Base-by-base conservation (phyloP, 1,140 invertebrate genomes). In the Vanessa tameamea region DNA sequence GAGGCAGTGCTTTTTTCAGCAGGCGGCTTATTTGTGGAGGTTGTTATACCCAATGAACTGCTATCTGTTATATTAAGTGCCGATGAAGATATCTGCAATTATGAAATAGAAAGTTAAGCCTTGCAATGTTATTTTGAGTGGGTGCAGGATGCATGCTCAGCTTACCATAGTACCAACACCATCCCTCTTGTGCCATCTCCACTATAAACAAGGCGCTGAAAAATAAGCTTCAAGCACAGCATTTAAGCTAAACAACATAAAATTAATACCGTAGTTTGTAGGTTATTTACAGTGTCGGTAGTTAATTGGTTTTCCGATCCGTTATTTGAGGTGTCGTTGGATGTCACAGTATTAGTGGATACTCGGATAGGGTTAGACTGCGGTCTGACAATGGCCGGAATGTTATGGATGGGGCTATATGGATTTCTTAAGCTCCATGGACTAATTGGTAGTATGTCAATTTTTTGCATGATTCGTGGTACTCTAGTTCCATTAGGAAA, bases 401-500 rank as follows among this genome's bases (percentile, higher is more conserved):
- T 92, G 77, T 93, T 93, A 92, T 93, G 92, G 87, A 93, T 93
- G 85, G 93, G 92, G 87, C 92, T 94, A 80, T 90, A 91, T 89
- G 93, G 93, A 87, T 93, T 93, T 87, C 85, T 92, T 80, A 94
- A 78, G 87, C 90, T 93, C 88, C 90, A 90, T 86, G 93, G 93
- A 80, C 93, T 93, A 83, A 93, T 93, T 88, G 93, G 90, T 87
- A 93, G 86, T 89, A 93, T 83, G 85, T 93, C 93, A 90, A 93
- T 92, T 88, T 89, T 86, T 93, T 94, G 86, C 93, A 93, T 90
- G 90, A 93, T 94, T 87, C 95, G 94, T 90, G 95, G 95, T 91
- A 96, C 95, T 91, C 95, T 87, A 82, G 95, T 96, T 89, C 95
- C 95, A 82, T 96, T 96, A 57, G 95, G 95, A 83, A 95, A 96